phyloP scores from a whole-genome alignment of 2,888 invertebrate species.

The Venustoraphidia nigricollis region DNA sequence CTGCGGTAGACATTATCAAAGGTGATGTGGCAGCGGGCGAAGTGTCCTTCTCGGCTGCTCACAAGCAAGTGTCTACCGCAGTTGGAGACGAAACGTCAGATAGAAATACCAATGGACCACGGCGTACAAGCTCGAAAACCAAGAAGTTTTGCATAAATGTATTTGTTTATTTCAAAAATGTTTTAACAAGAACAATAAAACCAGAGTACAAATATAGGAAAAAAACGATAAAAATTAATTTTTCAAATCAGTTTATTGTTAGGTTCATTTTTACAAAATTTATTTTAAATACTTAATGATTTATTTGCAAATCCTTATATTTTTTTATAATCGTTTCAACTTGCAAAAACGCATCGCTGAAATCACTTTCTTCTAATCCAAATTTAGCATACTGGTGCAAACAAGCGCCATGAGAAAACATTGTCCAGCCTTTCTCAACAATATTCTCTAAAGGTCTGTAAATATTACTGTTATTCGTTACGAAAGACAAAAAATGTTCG shows the following conservation, averaged over 20 bases:
- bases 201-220: not conserved
- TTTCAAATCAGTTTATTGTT: not conserved
- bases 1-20: too few species aligned
- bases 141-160: too few species aligned
- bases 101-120: too few species aligned
- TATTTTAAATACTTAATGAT: not conserved
- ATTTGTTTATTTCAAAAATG: too few species aligned
- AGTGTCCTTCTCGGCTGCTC: too few species aligned
- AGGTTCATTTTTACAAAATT: not conserved
- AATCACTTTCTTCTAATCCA: conserved; percentile 30
- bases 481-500: conserved; percentile 27
- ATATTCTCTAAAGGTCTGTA: conserved; percentile 24
- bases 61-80: too few species aligned
- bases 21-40: too few species aligned
- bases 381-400: conserved; percentile 34
- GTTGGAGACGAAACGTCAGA: too few species aligned
- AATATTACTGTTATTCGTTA: conserved; percentile 30
- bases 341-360: conserved; percentile 31
- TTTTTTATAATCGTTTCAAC: conserved; percentile 29
- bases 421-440: conserved; percentile 30
- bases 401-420: conserved; percentile 31
- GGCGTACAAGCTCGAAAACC: too few species aligned
- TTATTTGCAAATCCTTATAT: conserved; percentile 24
- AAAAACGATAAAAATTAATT: not conserved
- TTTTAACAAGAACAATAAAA: not conserved